Evolutionary conservation across 2,797 vertebrate species (phyloP).

Genomic region (Aeoliscus strigatus): DNA sequence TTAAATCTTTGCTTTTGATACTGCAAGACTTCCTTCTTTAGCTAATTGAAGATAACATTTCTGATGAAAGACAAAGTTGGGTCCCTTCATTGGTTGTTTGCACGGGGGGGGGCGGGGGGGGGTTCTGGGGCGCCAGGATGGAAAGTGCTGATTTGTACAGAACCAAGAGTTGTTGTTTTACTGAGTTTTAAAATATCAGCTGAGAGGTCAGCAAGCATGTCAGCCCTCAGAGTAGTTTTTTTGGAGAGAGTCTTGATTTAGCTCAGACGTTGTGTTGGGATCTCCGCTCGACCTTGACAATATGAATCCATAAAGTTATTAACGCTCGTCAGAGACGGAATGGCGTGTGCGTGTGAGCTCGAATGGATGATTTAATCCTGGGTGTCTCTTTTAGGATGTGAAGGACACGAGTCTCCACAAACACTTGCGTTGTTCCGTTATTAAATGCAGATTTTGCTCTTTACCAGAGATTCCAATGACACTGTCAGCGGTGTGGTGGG

Average conservation of each 20-base stretch:
- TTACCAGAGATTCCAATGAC: constrained; percentile 41
- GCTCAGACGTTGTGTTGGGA: no score
- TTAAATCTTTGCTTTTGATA: constrained; percentile 3
- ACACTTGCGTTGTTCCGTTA: no score
- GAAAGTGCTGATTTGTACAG: constrained; percentile 35
- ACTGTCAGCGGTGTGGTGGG: constrained; percentile 8
- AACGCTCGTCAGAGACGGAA: constrained; percentile 10
- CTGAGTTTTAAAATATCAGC: constrained; percentile 19
- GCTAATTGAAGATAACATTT: constrained; percentile 4
- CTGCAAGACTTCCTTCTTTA: neutral
- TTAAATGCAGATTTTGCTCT: constrained; percentile 37
- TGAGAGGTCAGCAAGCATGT: constrained; percentile 2
- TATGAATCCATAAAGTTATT: constrained; percentile 15
- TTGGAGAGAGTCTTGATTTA: no score
- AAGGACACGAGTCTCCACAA: no score
- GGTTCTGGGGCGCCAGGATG: constrained; percentile 6
- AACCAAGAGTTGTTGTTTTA: constrained; percentile 1
- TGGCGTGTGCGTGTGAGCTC: constrained; percentile 12
- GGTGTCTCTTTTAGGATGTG: no score
- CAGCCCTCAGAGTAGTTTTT: neutral
- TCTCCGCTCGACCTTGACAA: neutral
- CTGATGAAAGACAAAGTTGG: constrained; percentile 1
- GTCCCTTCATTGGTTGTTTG: constrained; percentile 11
- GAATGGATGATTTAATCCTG: constrained; percentile 24
- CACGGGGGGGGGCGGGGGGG: constrained; percentile 7